These are phyloP conservation scores for Petrocephalus sullivani DNA, from an alignment of 2,797 vertebrate species.

Conservation along the genomic window DNA sequence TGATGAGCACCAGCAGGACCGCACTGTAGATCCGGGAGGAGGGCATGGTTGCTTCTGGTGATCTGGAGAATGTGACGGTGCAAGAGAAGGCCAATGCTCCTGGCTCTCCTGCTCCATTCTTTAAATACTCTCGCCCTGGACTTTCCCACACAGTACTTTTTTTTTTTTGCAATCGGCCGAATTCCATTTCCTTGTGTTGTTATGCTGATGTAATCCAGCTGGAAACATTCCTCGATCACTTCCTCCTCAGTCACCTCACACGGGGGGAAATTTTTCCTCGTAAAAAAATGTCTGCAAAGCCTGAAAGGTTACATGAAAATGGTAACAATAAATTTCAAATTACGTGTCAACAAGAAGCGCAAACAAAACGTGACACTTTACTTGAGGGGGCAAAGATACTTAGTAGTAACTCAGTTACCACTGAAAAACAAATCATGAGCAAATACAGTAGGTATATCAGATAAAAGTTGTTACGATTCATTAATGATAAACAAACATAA, in stretches of 20 bases:
- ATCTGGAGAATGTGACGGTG: neutral
- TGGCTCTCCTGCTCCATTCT: neutral
- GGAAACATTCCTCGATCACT: conserved; percentile 1
- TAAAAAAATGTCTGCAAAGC: neutral
- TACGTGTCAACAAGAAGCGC: neutral
- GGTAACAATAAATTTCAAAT: neutral
- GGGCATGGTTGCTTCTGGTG: neutral
- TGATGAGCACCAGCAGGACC: conserved; percentile 34
- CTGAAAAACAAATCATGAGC: neutral
- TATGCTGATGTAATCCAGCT: neutral
- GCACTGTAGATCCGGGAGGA: neutral
- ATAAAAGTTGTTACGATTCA: neutral
- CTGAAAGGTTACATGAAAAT: neutral
- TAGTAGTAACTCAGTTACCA: neutral
- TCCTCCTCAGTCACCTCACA: neutral
- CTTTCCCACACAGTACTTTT: neutral
- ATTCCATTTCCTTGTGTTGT: neutral
- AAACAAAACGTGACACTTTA: neutral
- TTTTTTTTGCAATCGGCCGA: neutral
- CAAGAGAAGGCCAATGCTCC: neutral
- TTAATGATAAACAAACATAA: neutral
- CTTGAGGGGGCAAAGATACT: neutral
- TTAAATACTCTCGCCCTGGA: neutral
- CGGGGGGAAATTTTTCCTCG: neutral
- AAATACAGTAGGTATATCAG: neutral